These are phyloP conservation scores for Chymomyza procnemis DNA, from an alignment of 2,888 invertebrate species.

Conservation along the genomic window DNA sequence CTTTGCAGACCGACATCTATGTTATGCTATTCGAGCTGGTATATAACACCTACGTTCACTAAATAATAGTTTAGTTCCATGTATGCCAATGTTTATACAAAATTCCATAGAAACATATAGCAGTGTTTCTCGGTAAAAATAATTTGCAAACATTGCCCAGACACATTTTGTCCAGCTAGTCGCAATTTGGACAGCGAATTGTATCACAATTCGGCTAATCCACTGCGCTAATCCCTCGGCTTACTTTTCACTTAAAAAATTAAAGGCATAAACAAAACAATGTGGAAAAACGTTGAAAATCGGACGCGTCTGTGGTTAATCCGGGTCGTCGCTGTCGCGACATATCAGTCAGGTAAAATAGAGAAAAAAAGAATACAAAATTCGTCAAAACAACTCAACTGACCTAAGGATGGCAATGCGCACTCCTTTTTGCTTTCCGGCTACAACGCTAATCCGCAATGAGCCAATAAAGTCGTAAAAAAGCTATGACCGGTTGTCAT, in stretches of 20 bases:
- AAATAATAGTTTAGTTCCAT: neutral
- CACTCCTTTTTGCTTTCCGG: conserved; percentile 63
- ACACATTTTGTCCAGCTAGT: conserved; percentile 44
- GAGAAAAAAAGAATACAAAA: conserved; percentile 9
- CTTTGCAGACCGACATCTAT: conserved; percentile 39
- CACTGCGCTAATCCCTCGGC: conserved; percentile 60
- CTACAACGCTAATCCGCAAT: conserved; percentile 54
- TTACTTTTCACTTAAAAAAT: conserved; percentile 60
- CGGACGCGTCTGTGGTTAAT: conserved; percentile 43
- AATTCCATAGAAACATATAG: neutral
- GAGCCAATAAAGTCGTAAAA: conserved; percentile 59
- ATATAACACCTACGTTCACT: conserved; percentile 11
- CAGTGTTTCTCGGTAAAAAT: conserved; percentile 57
- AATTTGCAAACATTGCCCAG: conserved; percentile 13
- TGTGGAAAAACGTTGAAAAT: conserved; percentile 32
- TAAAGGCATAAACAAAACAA: conserved; percentile 42
- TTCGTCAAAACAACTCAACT: conserved; percentile 31
- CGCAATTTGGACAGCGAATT: conserved; percentile 51
- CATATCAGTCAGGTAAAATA: conserved; percentile 35
- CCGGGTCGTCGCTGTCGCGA: conserved; percentile 40
- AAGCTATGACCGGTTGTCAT: conserved; percentile 38
- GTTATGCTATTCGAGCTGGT: conserved; percentile 18
- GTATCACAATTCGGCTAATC: conserved; percentile 67
- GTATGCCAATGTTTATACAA: neutral
- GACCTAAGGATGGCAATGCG: conserved; percentile 41